Evolutionary conservation across 1,140 invertebrate genomes (phyloP).

Genomic region (Saccostrea glomerata): DNA sequence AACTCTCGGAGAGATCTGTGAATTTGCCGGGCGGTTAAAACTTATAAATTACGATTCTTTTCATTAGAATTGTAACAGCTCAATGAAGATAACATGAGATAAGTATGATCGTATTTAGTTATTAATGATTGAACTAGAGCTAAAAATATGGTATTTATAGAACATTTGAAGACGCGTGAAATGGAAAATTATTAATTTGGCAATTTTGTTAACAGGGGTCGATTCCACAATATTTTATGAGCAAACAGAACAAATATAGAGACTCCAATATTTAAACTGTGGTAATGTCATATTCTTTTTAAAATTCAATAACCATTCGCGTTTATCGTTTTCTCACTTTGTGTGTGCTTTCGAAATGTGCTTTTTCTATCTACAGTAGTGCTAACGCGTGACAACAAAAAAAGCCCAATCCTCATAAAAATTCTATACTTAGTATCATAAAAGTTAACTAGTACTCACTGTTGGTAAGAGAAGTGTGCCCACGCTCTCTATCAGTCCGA

Average conservation of each 20-base stretch:
- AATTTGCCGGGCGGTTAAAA: neutral
- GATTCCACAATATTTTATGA: neutral
- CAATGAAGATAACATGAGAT: too few species aligned
- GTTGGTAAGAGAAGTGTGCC: constrained; percentile 69
- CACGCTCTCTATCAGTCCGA: constrained; percentile 68
- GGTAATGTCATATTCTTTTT: neutral
- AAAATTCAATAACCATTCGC: neutral
- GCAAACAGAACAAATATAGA: too few species aligned
- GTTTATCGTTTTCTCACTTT: neutral
- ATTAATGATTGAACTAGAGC: neutral
- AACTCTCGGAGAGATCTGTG: too few species aligned
- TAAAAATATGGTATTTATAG: neutral
- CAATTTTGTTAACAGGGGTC: neutral
- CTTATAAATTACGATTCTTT: neutral
- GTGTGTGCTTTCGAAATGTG: neutral
- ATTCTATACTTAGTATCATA: too few species aligned
- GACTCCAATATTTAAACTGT: constrained; percentile 1
- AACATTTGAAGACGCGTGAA: neutral
- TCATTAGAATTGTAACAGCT: neutral
- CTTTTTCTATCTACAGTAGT: neutral
- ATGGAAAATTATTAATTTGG: neutral
- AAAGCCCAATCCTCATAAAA: too few species aligned
- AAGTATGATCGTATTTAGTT: too few species aligned
- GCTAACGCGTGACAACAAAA: too few species aligned
- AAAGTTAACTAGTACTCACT: constrained; percentile 60